Evolutionary conservation across 2,797 vertebrate species (phyloP), one percentile per base, ranked within the genome.

Genomic region (Heliangelus exortis): DNA sequence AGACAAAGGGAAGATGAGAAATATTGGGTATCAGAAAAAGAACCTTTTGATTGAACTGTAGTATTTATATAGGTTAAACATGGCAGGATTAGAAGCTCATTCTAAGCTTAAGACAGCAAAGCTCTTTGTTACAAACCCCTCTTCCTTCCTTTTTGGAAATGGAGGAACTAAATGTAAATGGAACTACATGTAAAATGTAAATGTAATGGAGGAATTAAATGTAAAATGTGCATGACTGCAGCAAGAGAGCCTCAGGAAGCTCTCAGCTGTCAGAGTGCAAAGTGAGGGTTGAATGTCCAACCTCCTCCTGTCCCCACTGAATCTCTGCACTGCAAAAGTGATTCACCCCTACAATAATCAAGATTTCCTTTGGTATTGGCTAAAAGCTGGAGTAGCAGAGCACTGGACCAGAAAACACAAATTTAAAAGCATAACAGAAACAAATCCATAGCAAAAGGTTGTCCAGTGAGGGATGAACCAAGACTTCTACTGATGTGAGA

Each of bases 341-440:
- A 92, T 67, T 89, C 90, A 89, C 43, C 41, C 6, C 51, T 15
- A 39, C 73, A 48, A 65, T 39, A 25, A 77, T 72, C 79, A 78
- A 58, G 57, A 78, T 39, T 65, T 75, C 73, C 69, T 74, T n/a
- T 22, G 9, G 22, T n/a, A 23, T 9, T 76, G 87, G 81, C 78
- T 87, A 50, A 36, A 66, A 84, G 55, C 43, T 94, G 84, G 62
- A 87, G 76, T 50, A 74, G 76, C 61, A 82, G 65, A 91, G 59
- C 78, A 74, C 54, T 50, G 57, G 84, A 77, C 23, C 75, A 82
- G 34, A 84, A 86, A 79, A 67, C 5, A 65, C 39, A 45, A 48
- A 76, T 76, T 55, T 55, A 80, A 66, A 57, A 76, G 78, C 61
- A 31, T 16, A 80, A 50, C 18, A 71, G 58, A 59, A 82, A 33